Evolutionary conservation across 2,888 invertebrate species (phyloP).

Genomic region (Polyommatus icarus): DNA sequence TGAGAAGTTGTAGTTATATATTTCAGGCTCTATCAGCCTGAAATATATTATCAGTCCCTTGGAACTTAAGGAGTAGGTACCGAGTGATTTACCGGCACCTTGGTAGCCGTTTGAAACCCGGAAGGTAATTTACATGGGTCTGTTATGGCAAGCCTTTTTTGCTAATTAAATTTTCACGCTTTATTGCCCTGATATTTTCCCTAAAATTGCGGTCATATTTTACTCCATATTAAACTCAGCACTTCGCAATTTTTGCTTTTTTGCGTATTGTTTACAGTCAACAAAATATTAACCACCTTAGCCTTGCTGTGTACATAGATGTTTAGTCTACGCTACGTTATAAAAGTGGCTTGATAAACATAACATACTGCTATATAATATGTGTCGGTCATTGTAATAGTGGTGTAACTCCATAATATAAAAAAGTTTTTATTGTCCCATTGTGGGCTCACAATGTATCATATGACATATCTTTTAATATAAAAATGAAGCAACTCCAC

Average conservation of each 20-base stretch:
- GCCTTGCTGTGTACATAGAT: no score
- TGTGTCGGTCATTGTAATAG: no score
- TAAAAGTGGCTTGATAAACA: no score
- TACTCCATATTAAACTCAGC: background rate
- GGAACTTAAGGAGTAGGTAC: slow-evolving; percentile 66
- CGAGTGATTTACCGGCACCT: slow-evolving; percentile 75
- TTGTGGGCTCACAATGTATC: no score
- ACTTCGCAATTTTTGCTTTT: background rate
- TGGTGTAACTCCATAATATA: no score
- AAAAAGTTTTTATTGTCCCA: no score
- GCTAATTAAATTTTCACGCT: slow-evolving; percentile 30
- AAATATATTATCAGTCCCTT: slow-evolving; percentile 60
- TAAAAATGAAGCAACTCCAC: no score
- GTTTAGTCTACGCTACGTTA: no score
- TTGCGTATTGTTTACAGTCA: background rate
- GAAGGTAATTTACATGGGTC: slow-evolving; percentile 34
- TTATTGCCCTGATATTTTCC: background rate
- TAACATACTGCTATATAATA: no score
- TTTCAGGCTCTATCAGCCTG: no score
- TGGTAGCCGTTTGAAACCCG: slow-evolving; percentile 60
- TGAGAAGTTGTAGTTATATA: background rate
- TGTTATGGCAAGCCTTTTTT: slow-evolving; percentile 30
- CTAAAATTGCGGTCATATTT: background rate
- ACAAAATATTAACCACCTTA: background rate
- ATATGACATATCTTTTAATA: no score